Evolutionary conservation across 2,113 vertebrate genomes (phyloP), one percentile per base, ranked within the genome.

Genomic region (Ceuthmochares aereus): DNA sequence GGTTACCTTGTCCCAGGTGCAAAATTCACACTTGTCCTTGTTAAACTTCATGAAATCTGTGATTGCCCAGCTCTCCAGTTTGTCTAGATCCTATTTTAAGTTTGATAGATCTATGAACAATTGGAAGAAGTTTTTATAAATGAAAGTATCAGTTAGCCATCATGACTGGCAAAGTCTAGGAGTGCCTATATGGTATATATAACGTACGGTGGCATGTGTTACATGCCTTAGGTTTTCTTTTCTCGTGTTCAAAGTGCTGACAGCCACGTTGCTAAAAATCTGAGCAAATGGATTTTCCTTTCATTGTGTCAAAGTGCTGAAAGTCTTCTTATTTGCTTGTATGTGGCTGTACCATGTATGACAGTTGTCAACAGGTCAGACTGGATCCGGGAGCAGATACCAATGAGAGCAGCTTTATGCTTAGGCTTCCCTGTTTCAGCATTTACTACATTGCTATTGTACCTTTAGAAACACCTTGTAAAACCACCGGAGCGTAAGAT

Each of bases 311-410:
- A 58, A 62, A 34, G 59, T 3, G 1, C 70, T 87, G 90, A 42
- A 81, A 52, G 21, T 12, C 81, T 87, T 84, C 52, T 12, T 40
- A 1, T 88, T 75, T 5, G 1, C 22, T 21, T 37, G 23, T 23
- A 6, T 3, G 4, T 19, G 11, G 37, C 34, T 74, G 20, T 47
- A 12, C 12, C 42, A 3, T 0, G 5, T 16, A 25, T 2, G 1
- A 22, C 21, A 29, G 11, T 2, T 56, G 36, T 37, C 87, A 83
- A 21, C 54, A 45, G 40, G 58, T 91, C 74, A 66, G 4, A n/a
- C 32, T 42, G 83, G 75, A 21, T 86, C 63, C 59, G 3, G 7
- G 40, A 63, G 59, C 51, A 76, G 70, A 18, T 7, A 56, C n/a
- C 69, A 40, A 11, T 3, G 64, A 75, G 10, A 75, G 14, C 12